These are phyloP conservation scores for Aleiodes sp. DNA, from an alignment of 1,140 invertebrate species.

Conservation along the genomic window DNA sequence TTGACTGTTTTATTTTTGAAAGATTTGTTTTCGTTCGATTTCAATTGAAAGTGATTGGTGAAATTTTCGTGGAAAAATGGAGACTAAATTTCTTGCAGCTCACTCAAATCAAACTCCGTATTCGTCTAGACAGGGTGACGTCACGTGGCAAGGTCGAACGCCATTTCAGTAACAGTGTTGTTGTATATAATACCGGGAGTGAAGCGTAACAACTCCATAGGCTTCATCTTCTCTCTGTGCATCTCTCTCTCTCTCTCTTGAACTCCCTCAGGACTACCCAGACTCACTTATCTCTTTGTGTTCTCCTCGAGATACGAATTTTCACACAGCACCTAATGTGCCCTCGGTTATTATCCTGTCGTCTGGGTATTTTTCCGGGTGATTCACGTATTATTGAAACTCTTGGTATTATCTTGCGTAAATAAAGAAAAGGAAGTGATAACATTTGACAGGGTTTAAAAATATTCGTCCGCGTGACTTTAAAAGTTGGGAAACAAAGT, in stretches of 20 bases:
- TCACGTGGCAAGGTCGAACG: slow-evolving; percentile 54
- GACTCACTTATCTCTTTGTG: neutral
- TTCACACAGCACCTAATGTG: too few relatives aligned
- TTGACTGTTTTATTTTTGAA: too few relatives aligned
- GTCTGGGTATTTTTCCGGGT: neutral
- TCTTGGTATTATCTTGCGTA: too few relatives aligned
- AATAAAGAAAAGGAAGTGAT: too few relatives aligned
- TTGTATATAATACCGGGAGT: neutral
- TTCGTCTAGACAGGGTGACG: slow-evolving; percentile 54
- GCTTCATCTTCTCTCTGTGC: slow-evolving; percentile 20
- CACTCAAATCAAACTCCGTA: slow-evolving; percentile 35
- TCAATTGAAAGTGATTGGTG: neutral
- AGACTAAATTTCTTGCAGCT: neutral
- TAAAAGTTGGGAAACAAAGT: too few relatives aligned
- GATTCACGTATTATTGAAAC: too few relatives aligned
- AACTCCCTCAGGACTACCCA: neutral
- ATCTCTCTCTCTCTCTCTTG: too few relatives aligned
- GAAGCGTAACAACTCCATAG: slow-evolving; percentile 29
- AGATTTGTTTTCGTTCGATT: too few relatives aligned
- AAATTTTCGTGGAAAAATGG: neutral
- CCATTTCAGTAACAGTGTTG: slow-evolving; percentile 38
- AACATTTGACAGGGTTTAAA: too few relatives aligned
- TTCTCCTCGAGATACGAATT: neutral
- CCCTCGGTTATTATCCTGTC: neutral
- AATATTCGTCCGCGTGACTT: too few relatives aligned